Base-by-base conservation (phyloP, 2,113 vertebrate genomes). In the Pontoporia blainvillei region DNA sequence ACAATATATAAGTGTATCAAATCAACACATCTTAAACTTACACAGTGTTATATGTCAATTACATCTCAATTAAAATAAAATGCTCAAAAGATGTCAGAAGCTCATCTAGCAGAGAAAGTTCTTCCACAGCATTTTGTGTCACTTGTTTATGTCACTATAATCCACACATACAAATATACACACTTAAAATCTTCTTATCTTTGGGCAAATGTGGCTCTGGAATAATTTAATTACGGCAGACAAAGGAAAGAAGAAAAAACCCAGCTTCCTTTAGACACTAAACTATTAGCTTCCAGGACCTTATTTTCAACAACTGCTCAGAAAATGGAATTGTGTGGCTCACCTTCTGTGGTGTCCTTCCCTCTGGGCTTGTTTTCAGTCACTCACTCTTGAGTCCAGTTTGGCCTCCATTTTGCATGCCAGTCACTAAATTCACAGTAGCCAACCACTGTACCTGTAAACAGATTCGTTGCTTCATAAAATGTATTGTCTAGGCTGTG, bases 31-130 rank as follows among this genome's bases (percentile, higher is more conserved):
- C 34, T 89, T 76, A 41, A 79, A 84, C 39, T 76, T 59, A 41
- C 1, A 88, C n/a, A 84, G 8, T 23, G 61, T 36, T 78, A 39
- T 44, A 69, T 41, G 52, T 36, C 41, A 29, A 18, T 54, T 75
- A 61, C 41, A 84, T 76, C n/a, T 89, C 61, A 78, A 61, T 67
- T 52, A 93, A 84, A 91, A 67, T 67, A 46, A 91, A 82, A 34
- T 87, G 36, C 64, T 92, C 14, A 82, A 96, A 91, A 85, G 31
- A 78, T 27, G 5, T 72, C 52, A 82, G 41, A 21, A 54, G 11
- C 13, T 72, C 57, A 49, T 91, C 66, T 87, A 36, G 20, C 27
- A 69, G 36, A 90, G 21, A 86, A 66, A 86, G 12, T 67, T 72
- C 78, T 91, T 66, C 44, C 44, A n/a, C 31, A 62, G 66, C 31